Percentiles rank a stretch among this genome's conserved stretches.
Conservation (phyloP, 2,888 invertebrate species). For the Gerris lacustris region DNA sequence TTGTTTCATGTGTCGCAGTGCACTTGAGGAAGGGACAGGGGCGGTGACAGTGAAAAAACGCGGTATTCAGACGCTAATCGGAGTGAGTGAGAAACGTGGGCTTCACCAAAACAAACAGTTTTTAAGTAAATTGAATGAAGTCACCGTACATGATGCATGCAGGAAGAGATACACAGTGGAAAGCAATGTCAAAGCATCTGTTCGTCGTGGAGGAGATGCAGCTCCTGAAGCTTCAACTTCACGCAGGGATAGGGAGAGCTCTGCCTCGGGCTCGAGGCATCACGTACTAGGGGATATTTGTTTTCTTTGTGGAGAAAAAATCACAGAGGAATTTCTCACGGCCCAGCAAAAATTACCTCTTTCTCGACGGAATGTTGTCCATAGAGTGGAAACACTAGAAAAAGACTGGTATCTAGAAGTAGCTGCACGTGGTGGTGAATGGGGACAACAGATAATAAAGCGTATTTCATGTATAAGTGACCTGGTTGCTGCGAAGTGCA, state of each 20-base stretch:
- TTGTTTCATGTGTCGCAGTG: too few species aligned
- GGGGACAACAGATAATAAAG: too few species aligned
- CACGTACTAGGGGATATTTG: constrained; percentile 8
- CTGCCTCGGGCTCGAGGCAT: too few species aligned
- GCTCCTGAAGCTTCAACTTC: constrained; percentile 11
- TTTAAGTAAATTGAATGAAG: neutral
- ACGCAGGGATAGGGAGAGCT: neutral
- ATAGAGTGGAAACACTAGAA: too few species aligned
- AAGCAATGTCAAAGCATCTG: constrained; percentile 16
- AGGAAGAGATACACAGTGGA: constrained; percentile 17
- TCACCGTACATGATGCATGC: constrained; percentile 13
- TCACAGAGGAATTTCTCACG: neutral
- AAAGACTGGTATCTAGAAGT: too few species aligned
- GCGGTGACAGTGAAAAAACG: too few species aligned
- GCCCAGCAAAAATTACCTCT: neutral
- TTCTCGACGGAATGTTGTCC: too few species aligned
- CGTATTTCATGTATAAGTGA: too few species aligned
- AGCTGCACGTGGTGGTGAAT: too few species aligned
- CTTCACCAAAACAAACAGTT: neutral
- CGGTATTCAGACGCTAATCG: neutral
- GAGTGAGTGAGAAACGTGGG: constrained; percentile 18
- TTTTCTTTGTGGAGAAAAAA: constrained; percentile 11
- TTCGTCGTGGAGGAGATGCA: constrained; percentile 14
- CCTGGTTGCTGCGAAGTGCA: too few species aligned
- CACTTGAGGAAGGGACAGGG: too few species aligned